Evolutionary conservation across 2,888 invertebrate genomes (phyloP).

Genomic region (Drosophila ustulata): DNA sequence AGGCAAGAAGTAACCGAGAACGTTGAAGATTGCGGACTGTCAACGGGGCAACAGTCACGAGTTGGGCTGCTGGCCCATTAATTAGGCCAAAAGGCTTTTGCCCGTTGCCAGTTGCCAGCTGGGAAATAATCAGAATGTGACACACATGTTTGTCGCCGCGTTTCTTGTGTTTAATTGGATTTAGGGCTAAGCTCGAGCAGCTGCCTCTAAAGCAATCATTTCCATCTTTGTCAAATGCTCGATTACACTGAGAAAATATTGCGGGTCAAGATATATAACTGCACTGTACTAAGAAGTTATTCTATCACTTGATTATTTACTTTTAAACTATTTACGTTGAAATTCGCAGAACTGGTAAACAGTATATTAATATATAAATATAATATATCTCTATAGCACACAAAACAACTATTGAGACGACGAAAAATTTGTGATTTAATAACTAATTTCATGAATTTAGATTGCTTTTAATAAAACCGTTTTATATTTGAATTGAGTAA

Average conservation of each 20-base stretch:
- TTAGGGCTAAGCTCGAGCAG: conserved; percentile 48
- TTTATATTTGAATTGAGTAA: too few species aligned
- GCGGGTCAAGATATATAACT: too few species aligned
- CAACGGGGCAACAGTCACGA: neutral
- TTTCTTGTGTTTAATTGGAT: conserved; percentile 73
- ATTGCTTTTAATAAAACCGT: too few species aligned
- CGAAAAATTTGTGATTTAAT: too few species aligned
- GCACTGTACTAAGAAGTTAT: too few species aligned
- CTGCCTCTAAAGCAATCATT: conserved; percentile 6
- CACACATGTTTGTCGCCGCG: conserved; percentile 61
- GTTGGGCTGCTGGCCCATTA: conserved; percentile 49
- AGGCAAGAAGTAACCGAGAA: conserved; percentile 30
- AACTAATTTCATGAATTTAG: too few species aligned
- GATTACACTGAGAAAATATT: neutral
- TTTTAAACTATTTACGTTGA: too few species aligned
- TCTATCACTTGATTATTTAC: too few species aligned
- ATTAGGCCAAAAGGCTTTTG: conserved; percentile 48
- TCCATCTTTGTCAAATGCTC: neutral
- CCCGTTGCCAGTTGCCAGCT: conserved; percentile 31
- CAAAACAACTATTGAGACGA: too few species aligned
- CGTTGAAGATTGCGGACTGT: conserved; percentile 43
- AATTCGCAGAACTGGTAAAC: too few species aligned
- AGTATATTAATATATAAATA: too few species aligned
- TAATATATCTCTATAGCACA: too few species aligned
- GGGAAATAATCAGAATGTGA: conserved; percentile 56